Conservation (phyloP, 2,888 invertebrate genomes). For the Drosophila peninsularis region DNA sequence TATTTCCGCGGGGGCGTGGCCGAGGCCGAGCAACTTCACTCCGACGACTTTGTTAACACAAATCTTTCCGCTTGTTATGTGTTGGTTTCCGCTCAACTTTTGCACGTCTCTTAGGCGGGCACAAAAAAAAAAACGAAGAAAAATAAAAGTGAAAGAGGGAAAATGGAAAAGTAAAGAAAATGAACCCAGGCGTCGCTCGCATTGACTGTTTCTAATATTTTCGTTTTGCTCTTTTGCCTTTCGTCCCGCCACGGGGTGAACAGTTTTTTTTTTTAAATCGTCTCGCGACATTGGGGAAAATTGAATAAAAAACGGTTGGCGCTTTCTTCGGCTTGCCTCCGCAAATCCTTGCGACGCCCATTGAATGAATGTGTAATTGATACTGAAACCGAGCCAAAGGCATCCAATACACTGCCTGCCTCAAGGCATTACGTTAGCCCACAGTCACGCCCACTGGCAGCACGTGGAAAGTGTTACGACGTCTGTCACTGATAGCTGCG, state of each 20-base stretch:
- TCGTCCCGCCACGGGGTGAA: constrained; percentile 23
- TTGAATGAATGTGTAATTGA: constrained; percentile 77
- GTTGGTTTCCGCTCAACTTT: constrained; percentile 69
- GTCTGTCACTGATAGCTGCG: constrained; percentile 50
- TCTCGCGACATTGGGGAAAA: constrained; percentile 42
- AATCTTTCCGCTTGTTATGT: constrained; percentile 81
- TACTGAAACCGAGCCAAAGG: constrained; percentile 65
- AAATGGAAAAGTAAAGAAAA: constrained; percentile 14
- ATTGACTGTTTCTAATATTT: constrained; percentile 65
- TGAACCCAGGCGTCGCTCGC: constrained; percentile 20
- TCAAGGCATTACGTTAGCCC: constrained; percentile 19
- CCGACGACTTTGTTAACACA: constrained; percentile 70
- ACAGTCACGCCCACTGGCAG: constrained; percentile 1
- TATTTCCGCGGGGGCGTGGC: constrained; percentile 56
- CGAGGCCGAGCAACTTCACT: constrained; percentile 21
- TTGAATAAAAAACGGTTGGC: constrained; percentile 71
- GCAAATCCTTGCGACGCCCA: constrained; percentile 64
- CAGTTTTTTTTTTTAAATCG: constrained; percentile 2
- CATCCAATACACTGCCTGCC: constrained; percentile 53
- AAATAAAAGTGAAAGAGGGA: constrained; percentile 6
- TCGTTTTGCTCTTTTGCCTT: constrained; percentile 42
- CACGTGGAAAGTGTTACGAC: constrained; percentile 39
- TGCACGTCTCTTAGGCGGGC: constrained; percentile 37
- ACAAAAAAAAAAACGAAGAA: not conserved
- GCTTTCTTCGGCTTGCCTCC: constrained; percentile 32